Base-by-base conservation (phyloP, 2,888 invertebrate genomes). In the Melieria omissa region DNA sequence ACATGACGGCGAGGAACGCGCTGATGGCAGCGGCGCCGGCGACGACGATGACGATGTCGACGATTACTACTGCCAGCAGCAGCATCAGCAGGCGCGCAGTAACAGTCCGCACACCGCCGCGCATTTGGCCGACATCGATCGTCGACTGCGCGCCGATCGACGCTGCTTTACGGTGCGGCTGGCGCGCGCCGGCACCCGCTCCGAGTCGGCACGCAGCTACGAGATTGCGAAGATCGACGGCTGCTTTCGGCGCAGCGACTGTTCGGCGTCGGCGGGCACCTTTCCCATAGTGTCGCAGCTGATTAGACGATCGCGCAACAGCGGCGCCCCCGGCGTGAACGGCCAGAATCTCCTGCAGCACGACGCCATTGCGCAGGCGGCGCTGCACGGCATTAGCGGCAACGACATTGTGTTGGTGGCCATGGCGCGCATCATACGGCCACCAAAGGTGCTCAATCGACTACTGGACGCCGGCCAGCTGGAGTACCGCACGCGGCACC, bases 401-500 rank as follows among this genome's bases (percentile, higher is more conserved):
- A 91, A 91, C 85, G 91, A 91, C 80, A 89, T 89, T 83, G 90
- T 90, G 73, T 91, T 94, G 80, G 90, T 93, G 80, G 93, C 93
- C 74, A 91, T 95, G 87, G 93, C 93, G 47, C 90, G 92, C 81
- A 88, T 94, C 42, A 86, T 92, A 80, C 90, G 92, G 80, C 93
- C 93, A 67, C 89, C 90, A 74, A 89, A 92, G 61, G 90, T 94
- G 47, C 90, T 92, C 45, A 90, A 91, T 78, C 87, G 91, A 70
- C 86, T 93, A 57, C 86, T 92, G 73, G 90, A 90, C 73, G 90
- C 92, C 5, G 90, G 90, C 73, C 92, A 93, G 80, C 92, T 96
- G 81, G 96, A 97, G 85, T 97, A 97, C 86, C 92, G 93, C 82
- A 96, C 96, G 3, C 90, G 96, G 77, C 97, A 97, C 87, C 89